Evolutionary conservation across 2,888 invertebrate species (phyloP), one percentile per base, ranked within the genome.

Genomic region (Drosophila neutralis): DNA sequence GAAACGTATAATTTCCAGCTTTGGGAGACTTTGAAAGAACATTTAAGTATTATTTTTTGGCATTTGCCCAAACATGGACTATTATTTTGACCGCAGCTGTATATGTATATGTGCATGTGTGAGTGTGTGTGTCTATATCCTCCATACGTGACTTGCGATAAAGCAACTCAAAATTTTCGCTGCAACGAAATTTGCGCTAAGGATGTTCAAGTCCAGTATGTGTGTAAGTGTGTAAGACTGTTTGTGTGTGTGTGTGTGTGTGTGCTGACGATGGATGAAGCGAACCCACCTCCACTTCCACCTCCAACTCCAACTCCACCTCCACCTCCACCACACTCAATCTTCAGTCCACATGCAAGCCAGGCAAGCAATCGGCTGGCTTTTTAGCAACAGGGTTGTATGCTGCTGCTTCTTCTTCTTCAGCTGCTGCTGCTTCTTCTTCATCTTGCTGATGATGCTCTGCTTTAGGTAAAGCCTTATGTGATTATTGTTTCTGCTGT

Each of bases 161-260:
- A 87, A 87, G 78, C 82, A 87, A 90, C 82, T 87, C 84, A 82
- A 83, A 89, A 86, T 88, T 85, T 83, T 75, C 76, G 83, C 83
- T 74, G 78, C 83, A 86, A 78, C 81, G 80, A 89, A 89, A 90
- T 87, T 87, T 85, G 69, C 84, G 86, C 81, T 76, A 82, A 89
- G 80, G 83, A 87, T 86, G 73, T 68, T 80, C 60, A 85, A 89
- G 73, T 68, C 77, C 64, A 74, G 73, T 72, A 31, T 27, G 5
- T 83, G 56, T 73, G 36, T 63, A 51, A 18, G 7, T 73, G 56
- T 62, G 71, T 58, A 33, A 33, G 33, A 33, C 33, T 33, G 33
- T 33, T 33, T 33, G 31, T 58, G 66, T 64, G 57, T 56, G 42
- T 51, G 60, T n/a, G n/a, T n/a, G n/a, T 67, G 52, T 71, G 67